Conservation (phyloP, 1,140 invertebrate species). For the Nomia melanderi region DNA sequence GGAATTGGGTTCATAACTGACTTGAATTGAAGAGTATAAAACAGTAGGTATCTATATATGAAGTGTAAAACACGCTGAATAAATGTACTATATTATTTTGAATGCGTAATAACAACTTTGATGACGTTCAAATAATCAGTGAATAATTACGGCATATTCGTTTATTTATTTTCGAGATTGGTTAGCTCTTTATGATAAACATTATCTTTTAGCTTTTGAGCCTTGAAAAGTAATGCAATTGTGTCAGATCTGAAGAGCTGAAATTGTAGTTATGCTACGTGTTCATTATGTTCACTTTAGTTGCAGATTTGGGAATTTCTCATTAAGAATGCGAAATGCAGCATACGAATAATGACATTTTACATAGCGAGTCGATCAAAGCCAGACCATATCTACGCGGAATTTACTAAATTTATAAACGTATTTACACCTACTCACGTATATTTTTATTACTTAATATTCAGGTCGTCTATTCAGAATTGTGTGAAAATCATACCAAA, state of each 20-base stretch:
- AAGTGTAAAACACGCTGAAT: no score
- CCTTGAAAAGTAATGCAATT: not conserved
- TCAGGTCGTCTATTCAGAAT: not conserved
- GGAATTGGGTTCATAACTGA: no score
- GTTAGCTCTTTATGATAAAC: not conserved
- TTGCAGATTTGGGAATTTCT: not conserved
- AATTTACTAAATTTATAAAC: not conserved
- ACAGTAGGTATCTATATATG: no score
- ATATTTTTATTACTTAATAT: not conserved
- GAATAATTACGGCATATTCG: not conserved
- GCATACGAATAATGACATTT: not conserved
- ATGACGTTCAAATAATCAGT: not conserved
- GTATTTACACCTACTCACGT: not conserved
- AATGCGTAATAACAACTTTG: no score
- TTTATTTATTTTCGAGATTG: not conserved
- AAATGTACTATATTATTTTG: no score
- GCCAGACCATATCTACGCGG: not conserved
- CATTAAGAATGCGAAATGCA: conserved; percentile 4
- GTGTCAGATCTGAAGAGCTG: not conserved
- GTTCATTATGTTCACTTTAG: conserved; percentile 3
- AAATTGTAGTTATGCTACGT: not conserved
- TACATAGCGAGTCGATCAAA: conserved; percentile 3
- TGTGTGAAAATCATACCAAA: not conserved
- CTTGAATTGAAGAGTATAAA: no score
- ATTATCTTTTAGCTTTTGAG: not conserved